Evolutionary conservation across 2,888 invertebrate genomes (phyloP), one percentile per base, ranked within the genome.

Genomic region (Strigamia crassipes): DNA sequence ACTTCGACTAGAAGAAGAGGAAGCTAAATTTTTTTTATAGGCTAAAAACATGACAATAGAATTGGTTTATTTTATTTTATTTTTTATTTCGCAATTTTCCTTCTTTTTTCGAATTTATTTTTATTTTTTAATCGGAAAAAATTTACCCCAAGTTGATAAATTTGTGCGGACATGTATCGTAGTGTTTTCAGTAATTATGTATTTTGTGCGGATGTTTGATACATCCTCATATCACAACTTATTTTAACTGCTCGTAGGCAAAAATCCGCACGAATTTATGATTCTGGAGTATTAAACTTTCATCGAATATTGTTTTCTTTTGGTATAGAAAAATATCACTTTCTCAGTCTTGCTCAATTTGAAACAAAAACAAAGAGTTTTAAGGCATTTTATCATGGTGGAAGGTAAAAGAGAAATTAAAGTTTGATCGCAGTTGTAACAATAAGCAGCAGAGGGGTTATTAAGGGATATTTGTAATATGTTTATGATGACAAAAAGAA

Each of bases 391-490:
- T 73, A 73, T 73, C 73, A 31, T 31, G 73, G 73, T 73, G 73
- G 73, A 73, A 73, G 73, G 73, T 73, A 31, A 73, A 73, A 31
- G 73, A 73, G 31, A 73, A 73, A 73, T 31, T 56, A 12, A 73
- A 31, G 73, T 31, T 73, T 73, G 73, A 73, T 73, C 73, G 73
- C 73, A 73, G 73, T 73, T 73, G 73, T 73, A 73, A 73, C 31
- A 73, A 31, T 27, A 73, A 73, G 73, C 73, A 73, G 73, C 73
- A 73, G 73, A 73, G 73, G 80, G 80, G 80, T 51, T 80, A 31
- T 31, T 80, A 42, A 42, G 80, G 80, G 80, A 80, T 80, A 80
- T 80, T 80, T 80, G 80, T 80, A 80, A 31, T 41, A 80, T 80
- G 80, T 80, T 80, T 80, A 51, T 42, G 56, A 51, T 42, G 56